Percentiles rank a stretch among this genome's conserved stretches.
These are phyloP conservation scores for Stomatorhinus ivindoensis DNA, from an alignment of 2,113 vertebrate species.

Conservation along the genomic window DNA sequence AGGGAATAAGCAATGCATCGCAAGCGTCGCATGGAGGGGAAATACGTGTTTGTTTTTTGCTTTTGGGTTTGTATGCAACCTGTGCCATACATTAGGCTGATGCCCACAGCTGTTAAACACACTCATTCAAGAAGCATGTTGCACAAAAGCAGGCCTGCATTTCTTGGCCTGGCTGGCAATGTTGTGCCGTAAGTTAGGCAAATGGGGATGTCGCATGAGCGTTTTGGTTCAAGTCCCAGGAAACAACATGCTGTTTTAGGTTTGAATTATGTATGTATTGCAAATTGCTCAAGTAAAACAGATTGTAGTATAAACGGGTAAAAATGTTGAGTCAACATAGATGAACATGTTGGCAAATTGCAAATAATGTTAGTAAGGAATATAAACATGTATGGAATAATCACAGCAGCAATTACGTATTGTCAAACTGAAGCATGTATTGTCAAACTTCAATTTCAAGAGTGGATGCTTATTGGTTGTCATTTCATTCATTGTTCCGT, in stretches of 20 bases:
- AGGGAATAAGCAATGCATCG: not conserved
- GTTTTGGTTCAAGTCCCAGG: not conserved
- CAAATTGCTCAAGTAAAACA: not conserved
- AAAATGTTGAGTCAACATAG: not conserved
- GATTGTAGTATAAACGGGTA: not conserved
- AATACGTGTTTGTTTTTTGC: not conserved
- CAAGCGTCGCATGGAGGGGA: not conserved
- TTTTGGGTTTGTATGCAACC: not conserved
- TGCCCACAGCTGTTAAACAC: not conserved
- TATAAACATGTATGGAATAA: not conserved
- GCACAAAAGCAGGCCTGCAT: not conserved
- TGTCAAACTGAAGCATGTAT: not conserved
- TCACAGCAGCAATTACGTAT: not conserved
- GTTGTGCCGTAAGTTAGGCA: not conserved
- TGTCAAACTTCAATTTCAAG: not conserved
- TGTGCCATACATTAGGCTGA: not conserved
- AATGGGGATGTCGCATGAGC: not conserved
- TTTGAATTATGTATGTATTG: conserved; percentile 1
- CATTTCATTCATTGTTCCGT: not conserved
- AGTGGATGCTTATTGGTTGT: not conserved
- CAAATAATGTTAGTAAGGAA: not conserved
- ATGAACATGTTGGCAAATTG: not conserved
- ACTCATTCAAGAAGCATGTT: not conserved
- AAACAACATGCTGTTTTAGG: not conserved
- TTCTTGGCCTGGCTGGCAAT: not conserved